A percentile compares a stretch with the other conserved stretches of the same genome.
phyloP scores from a whole-genome alignment of 1,140 invertebrate species.

The Heliconius himera region DNA sequence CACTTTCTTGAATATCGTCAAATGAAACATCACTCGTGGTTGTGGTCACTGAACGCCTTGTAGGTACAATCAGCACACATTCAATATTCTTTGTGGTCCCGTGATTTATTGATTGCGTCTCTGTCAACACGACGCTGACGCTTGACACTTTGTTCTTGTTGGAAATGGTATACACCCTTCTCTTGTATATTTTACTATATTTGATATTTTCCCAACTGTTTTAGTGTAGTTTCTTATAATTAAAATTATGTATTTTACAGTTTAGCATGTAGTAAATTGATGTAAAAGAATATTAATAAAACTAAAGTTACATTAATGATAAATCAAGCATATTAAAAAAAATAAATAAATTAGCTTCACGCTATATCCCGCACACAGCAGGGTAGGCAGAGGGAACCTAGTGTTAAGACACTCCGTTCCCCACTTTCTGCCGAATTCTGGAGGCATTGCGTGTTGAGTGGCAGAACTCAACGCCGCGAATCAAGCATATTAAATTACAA shows the following conservation, averaged over 20 bases:
- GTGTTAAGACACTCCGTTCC: too few relatives aligned
- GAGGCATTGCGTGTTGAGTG: too few relatives aligned
- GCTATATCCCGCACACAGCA: too few relatives aligned
- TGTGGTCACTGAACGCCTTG: constrained; percentile 65
- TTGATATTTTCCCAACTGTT: neutral
- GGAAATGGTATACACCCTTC: constrained; percentile 10
- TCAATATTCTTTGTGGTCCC: constrained; percentile 75
- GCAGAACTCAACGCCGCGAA: too few relatives aligned
- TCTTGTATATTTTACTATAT: neutral
- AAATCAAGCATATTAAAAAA: too few relatives aligned
- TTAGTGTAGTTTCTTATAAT: neutral
- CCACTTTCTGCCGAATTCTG: too few relatives aligned
- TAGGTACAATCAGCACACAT: constrained; percentile 80
- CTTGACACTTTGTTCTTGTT: neutral
- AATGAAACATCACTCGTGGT: constrained; percentile 53
- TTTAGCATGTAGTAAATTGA: too few relatives aligned
- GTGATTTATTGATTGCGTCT: constrained; percentile 81
- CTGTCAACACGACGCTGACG: constrained; percentile 73
- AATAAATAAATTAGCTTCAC: too few relatives aligned
- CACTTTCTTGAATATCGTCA: constrained; percentile 13
- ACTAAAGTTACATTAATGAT: too few relatives aligned
- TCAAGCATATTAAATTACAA: too few relatives aligned
- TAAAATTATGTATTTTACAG: neutral
- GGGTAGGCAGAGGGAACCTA: too few relatives aligned
- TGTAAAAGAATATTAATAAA: too few relatives aligned